phyloP scores from a whole-genome alignment of 2,113 vertebrate genomes.

The Varanus salvator region DNA sequence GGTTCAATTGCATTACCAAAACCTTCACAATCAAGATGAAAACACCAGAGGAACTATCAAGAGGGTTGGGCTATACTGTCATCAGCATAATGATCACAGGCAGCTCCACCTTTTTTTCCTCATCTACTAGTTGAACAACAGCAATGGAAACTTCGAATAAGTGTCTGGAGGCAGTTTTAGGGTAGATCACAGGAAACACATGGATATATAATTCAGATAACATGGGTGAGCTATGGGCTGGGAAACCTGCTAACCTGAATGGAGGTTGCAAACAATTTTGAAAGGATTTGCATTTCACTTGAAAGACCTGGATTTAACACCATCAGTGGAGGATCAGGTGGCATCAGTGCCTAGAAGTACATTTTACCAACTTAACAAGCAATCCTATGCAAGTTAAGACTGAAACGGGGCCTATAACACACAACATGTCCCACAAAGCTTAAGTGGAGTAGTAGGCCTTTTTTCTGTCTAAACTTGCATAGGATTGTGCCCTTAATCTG shows the following conservation, averaged over 20 bases:
- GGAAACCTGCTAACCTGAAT: not conserved
- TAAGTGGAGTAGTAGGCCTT: too few relatives aligned
- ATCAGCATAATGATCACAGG: not conserved
- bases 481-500: too few relatives aligned
- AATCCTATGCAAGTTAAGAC: too few relatives aligned
- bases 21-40: not conserved
- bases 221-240: not conserved
- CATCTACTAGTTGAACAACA: not conserved
- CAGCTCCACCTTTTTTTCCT: not conserved
- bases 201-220: not conserved
- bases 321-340: not conserved
- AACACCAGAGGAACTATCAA: not conserved
- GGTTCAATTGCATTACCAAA: not conserved
- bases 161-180: not conserved
- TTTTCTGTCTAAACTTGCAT: too few relatives aligned
- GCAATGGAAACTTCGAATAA: not conserved
- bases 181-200: not conserved
- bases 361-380: too few relatives aligned
- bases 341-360: not conserved
- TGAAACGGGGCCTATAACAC: too few relatives aligned
- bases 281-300: not conserved
- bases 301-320: not conserved
- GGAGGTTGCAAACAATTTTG: not conserved
- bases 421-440: too few relatives aligned
- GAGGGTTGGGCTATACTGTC: not conserved